Evolutionary conservation across 2,113 vertebrate genomes (phyloP).

Genomic region (Epinephelus moara): DNA sequence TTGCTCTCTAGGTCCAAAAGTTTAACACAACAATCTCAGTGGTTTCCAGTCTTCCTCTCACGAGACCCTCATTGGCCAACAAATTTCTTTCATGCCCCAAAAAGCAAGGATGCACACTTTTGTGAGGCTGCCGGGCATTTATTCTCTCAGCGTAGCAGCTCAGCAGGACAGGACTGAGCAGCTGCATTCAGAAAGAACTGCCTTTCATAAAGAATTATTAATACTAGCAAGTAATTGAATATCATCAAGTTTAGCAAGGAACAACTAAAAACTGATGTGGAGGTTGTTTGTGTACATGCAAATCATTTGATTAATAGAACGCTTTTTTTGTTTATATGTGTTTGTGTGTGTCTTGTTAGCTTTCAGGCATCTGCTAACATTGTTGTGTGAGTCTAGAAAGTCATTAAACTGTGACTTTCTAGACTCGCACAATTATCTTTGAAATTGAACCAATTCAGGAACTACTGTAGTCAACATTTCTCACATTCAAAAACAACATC

Average conservation of each 20-base stretch:
- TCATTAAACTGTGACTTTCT: no score
- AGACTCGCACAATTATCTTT: no score
- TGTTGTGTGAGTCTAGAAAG: neutral
- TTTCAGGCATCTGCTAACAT: no score
- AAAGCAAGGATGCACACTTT: neutral
- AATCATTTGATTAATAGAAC: neutral
- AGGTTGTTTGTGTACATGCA: neutral
- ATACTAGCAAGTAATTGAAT: neutral
- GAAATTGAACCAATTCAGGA: no score
- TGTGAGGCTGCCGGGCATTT: neutral
- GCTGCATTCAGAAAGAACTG: neutral
- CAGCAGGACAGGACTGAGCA: neutral
- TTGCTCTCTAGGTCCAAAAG: neutral
- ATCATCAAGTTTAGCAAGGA: neutral
- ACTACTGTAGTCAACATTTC: no score
- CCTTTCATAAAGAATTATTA: neutral
- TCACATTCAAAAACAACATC: no score
- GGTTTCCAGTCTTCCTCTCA: slow-evolving; percentile 15
- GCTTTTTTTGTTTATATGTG: neutral
- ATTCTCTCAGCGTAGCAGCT: slow-evolving; percentile 9
- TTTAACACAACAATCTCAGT: slow-evolving; percentile 7
- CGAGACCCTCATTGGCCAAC: neutral
- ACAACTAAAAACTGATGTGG: neutral
- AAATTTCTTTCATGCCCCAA: slow-evolving; percentile 23
- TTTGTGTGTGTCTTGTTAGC: neutral